Evolutionary conservation across 1,140 invertebrate species (phyloP), one percentile per base, ranked within the genome.

Genomic region (Brachionus sp.): DNA sequence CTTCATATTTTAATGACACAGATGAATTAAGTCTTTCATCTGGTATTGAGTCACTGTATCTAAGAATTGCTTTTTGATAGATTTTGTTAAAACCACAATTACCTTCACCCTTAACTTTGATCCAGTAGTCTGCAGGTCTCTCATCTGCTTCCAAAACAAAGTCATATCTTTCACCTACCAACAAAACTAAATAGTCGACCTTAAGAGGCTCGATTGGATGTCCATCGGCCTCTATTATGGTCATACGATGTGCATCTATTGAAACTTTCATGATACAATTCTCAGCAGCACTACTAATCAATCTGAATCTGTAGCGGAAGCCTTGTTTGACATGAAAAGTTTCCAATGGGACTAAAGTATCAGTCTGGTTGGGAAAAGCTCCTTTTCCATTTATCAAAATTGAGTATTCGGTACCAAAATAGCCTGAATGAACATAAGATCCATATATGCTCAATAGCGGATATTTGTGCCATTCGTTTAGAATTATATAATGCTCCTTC

Each of bases 161-260:
- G 33, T 66, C 62, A n/a, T 29, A 66, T 66, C 62, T 66, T 16
- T 66, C 62, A 29, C 62, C 62, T 2, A 29, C 39, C 93, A 93
- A 87, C 94, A 94, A 35, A 92, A 0, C 93, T 93, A 84, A 92
- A 91, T 85, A 85, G 5, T 88, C 85, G 0, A 84, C 86, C 89
- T 92, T 90, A 66, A 93, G 88, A 1, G 94, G 92, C 86, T 93
- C 89, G 73, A 96, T 87, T 84, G 95, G 92, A 85, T 91, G 92
- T 25, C 94, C 94, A 89, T 97, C 95, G 5, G 92, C 92, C 35
- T 92, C 92, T 35, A 96, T 92, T 1, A 95, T 89, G 0, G 90
- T 91, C 66, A 97, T 88, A 1, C 91, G 93, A 86, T 96, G 95
- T 86, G 93, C 92, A 84, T 96, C 94, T 6, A 96, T 90, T 0